Evolutionary conservation across 1,140 invertebrate species (phyloP), one percentile per base, ranked within the genome.

Genomic region (Heliconius congener): DNA sequence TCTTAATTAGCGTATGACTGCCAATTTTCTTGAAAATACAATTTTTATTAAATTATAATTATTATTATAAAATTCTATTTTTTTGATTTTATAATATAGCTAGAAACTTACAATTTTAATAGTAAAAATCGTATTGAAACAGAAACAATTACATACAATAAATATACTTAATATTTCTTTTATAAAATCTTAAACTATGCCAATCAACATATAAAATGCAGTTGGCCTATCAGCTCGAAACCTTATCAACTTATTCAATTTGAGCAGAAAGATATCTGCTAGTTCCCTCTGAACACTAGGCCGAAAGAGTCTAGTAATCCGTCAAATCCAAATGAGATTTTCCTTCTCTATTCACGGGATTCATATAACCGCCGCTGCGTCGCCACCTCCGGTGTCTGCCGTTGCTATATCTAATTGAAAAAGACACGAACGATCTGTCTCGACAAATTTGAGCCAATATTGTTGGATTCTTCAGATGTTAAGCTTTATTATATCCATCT

Each of bases 251-350:
- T 88, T 85, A 91, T 91, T 90, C 85, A 89, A 90, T 92, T 88
- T 87, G 82, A 84, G 84, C 85, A 82, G 83, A 84, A 87, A 87
- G 84, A 82, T 72, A 70, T 46, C 46, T 52, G 70, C 27, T 39
- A 72, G 34, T 39, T 77, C 50, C n/a, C 66, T 23, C 76, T 71
- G 76, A 76, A 76, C 46, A 50, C 75, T 92, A 93, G 90, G 90
- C 90, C 88, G 90, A 93, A 93, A 92, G 91, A 91, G 87, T 88
- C 88, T 84, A 74, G 92, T 94, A 93, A 94, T 94, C 92, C 90
- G 85, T 91, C 88, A 93, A 94, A 93, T 93, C 93, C 89, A 94
- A 94, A 94, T 93, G 90, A 92, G 91, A 93, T 94, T 94, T 93
- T 93, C 91, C 90, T 91, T 93, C 91, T 92, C 89, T 90, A 93